Evolutionary conservation across 2,888 invertebrate genomes (phyloP).

Genomic region (Caenorhabditis sp.): DNA sequence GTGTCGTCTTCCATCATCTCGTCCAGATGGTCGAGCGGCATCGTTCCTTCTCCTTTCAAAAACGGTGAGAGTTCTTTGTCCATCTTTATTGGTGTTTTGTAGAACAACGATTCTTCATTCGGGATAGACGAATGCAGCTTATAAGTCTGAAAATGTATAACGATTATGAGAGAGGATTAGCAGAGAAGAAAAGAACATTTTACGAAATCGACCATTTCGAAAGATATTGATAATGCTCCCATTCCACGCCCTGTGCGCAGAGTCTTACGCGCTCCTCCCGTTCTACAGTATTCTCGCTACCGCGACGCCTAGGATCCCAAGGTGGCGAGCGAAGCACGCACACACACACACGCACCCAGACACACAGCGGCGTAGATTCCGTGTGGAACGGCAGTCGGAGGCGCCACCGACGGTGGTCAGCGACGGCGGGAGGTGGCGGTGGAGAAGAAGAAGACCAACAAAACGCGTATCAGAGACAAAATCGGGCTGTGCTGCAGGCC

Average conservation of each 20-base stretch:
- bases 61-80: constrained; percentile 86
- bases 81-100: constrained; percentile 86
- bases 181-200: background rate
- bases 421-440: constrained; percentile 22
- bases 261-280: constrained; percentile 7
- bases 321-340: constrained; percentile 20
- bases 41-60: constrained; percentile 78
- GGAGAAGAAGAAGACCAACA: constrained; percentile 31
- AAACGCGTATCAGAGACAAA: constrained; percentile 38
- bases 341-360: constrained; percentile 27
- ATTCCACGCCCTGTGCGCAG: too few species aligned
- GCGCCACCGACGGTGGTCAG: constrained; percentile 24
- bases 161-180: background rate
- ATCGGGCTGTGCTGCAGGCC: constrained; percentile 34
- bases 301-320: constrained; percentile 8
- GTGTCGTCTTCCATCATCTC: constrained; percentile 76
- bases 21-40: constrained; percentile 77
- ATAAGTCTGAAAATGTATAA: constrained; percentile 86
- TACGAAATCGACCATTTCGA: background rate
- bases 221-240: too few species aligned
- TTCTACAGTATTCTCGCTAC: constrained; percentile 13
- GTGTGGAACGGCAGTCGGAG: constrained; percentile 18
- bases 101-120: constrained; percentile 94
- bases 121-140: constrained; percentile 89
- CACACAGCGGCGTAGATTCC: constrained; percentile 10